Evolutionary conservation across 2,113 vertebrate species (phyloP), one percentile per base, ranked within the genome.

Genomic region (Xenopus laevis): DNA sequence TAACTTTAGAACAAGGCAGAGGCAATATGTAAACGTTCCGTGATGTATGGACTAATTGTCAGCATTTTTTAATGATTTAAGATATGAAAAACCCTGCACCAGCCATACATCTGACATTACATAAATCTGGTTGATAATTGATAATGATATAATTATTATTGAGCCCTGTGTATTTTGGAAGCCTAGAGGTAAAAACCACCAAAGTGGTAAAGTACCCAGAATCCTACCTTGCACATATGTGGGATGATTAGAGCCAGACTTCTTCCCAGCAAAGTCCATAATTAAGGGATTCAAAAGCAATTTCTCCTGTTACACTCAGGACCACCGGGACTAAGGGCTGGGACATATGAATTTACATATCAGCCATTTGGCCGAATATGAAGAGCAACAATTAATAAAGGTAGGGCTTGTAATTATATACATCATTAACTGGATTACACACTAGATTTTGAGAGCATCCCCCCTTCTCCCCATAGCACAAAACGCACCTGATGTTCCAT

Each of bases 291-390:
- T 91, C 86, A 80, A 79, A 78, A 85, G 84, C 85, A 85, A 90
- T 93, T 93, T 91, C 88, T 92, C 83, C 78, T 84, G 88, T 90
- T 88, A 89, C 84, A 79, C 79, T 62, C 66, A 66, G 73, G 82
- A 83, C 83, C 82, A 81, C 80, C 71, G 67, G 15, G 80, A 79
- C 61, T 40, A 50, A 82, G 77, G 78, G 68, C 65, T 46, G 62
- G 76, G 74, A 79, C 74, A 80, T 80, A 79, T 16, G 13, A n/a
- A 57, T 82, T 81, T 75, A 80, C 3, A 13, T 76, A 78, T 79
- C 50, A 64, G 81, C 78, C 70, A 79, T 65, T 79, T 79, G 65
- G 71, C 78, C 80, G 75, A 77, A 68, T 40, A 79, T 21, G 77
- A 50, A 71, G 4, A 10, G 20, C 0, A 0, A 0, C 6, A 0